A percentile compares a stretch with the other conserved stretches of the same genome.
Evolutionary conservation across 2,888 invertebrate species (phyloP).

Genomic region (Oithona nana): DNA sequence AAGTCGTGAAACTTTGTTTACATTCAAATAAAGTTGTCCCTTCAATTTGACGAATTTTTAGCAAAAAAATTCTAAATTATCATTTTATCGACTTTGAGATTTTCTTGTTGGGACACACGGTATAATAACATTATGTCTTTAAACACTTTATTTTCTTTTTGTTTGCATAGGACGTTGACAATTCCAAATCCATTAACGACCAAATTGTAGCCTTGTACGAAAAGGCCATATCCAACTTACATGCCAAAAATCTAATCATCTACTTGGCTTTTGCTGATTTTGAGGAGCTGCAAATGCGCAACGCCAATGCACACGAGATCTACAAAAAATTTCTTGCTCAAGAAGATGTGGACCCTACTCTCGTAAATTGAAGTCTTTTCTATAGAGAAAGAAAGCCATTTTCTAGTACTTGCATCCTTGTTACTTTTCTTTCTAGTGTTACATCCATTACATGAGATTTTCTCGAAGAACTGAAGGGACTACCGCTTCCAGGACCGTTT

Average conservation of each 20-base stretch:
- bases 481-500: slow-evolving; percentile 80
- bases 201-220: slow-evolving; percentile 90
- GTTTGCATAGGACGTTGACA: slow-evolving; percentile 58
- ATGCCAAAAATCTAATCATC: slow-evolving; percentile 74
- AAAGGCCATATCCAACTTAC: slow-evolving; percentile 66
- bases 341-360: slow-evolving; percentile 77
- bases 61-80: too few species aligned
- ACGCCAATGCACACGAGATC: slow-evolving; percentile 87
- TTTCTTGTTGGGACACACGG: too few species aligned
- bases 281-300: slow-evolving; percentile 86
- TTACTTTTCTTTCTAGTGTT: slow-evolving; percentile 44
- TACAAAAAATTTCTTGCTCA: slow-evolving; percentile 79
- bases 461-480: slow-evolving; percentile 91
- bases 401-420: too few species aligned
- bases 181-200: slow-evolving; percentile 76
- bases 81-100: too few species aligned
- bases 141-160: neutral
- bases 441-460: slow-evolving; percentile 98
- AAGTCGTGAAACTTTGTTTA: too few species aligned
- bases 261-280: slow-evolving; percentile 98
- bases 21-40: too few species aligned
- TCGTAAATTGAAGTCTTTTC: too few species aligned
- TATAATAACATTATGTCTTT: neutral
- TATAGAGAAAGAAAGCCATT: too few species aligned
- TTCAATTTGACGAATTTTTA: too few species aligned